Base-by-base conservation (phyloP, 2,113 vertebrate genomes). In the Ptilorrhoa leucosticta region DNA sequence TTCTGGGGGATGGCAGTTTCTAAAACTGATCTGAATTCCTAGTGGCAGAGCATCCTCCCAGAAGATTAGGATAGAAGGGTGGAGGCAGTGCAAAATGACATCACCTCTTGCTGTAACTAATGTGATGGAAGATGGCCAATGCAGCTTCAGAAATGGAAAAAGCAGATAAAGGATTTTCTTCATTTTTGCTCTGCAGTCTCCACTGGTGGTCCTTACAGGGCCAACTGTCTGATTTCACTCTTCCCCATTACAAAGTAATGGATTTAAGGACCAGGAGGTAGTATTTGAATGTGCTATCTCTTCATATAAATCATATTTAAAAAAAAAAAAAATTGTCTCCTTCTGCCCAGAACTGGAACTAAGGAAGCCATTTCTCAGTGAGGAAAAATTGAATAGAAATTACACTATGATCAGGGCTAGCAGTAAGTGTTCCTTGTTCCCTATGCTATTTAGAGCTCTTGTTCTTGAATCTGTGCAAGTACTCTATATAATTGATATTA, bases 91-190 rank as follows among this genome's bases (percentile, higher is more conserved):
- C 30, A 78, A 88, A 80, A 72, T 90, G 20, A 83, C 64, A 54
- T 88, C 50, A 57, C 27, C 14, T 66, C 68, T 53, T 91, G 28
- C 79, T 83, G 30, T 92, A 77, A 47, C 33, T 94, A 47, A 85
- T 83, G 68, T 58, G 35, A 27, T 94, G 82, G 95, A 90, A 92
- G 53, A 48, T 80, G 51, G 64, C 82, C 68, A 88, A 15, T 23
- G 21, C 9, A 54, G 51, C 33, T 86, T 75, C 85, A 90, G 65
- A 94, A 90, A 60, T 64, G 85, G 60, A 82, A 83, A 96, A 96
- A 85, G 30, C 81, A 83, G 48, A 48, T 65, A 45, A 70, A 76
- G 27, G 30, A 6, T 73, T 87, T 68, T 71, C 31, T 76, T 72
- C 4, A 13, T 44, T 80, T 87, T 39, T 63, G 7, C 24, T 84